Evolutionary conservation across 2,888 invertebrate species (phyloP), one percentile per base, ranked within the genome.

Genomic region (Oithona nana): DNA sequence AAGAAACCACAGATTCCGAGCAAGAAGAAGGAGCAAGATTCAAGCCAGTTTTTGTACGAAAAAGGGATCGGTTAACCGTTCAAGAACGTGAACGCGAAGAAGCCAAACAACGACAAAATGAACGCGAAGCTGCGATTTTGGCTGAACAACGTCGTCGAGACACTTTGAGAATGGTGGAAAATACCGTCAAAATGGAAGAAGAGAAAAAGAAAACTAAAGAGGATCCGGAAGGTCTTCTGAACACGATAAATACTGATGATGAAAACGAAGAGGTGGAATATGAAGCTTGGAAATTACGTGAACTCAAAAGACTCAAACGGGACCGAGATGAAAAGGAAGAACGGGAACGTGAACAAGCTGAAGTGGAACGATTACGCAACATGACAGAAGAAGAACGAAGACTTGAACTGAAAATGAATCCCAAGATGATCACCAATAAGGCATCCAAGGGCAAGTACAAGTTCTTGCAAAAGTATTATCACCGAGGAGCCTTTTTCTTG

Each of bases 401-500:
- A 20, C 81, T 86, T 63, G 95, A 95, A 71, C 76, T 85, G 63
- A 81, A 92, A 60, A 75, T 86, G 63, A 95, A 97, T 77, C 97
- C 97, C 0, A 94, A 93, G 74, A 71, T 80, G 16, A 64, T 97
- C 65, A 90, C 92, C 3, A 99, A 99, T 75, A 93, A 95, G 73
- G 84, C 89, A 0, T 80, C 83, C 61, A 95, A 95, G 75, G 95
- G 98, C 65, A 98, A 98, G 77, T 98, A 98, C 79, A 97, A 97
- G 75, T 99, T 97, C 76, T 76, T 99, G 68, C 98, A 99, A 76
- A 99, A 99, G 73, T 99, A 98, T 74, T 99, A 93, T 73, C 98
- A 99, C 79, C 84, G 98, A 71, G 98, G 98, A 74, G 97, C 92
- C 2, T 99, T 98, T 80, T 98, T 90, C 73, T 77, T 99, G 80